These are phyloP conservation scores for Harpalus rufipes DNA, from an alignment of 2,888 invertebrate genomes.

Conservation along the genomic window DNA sequence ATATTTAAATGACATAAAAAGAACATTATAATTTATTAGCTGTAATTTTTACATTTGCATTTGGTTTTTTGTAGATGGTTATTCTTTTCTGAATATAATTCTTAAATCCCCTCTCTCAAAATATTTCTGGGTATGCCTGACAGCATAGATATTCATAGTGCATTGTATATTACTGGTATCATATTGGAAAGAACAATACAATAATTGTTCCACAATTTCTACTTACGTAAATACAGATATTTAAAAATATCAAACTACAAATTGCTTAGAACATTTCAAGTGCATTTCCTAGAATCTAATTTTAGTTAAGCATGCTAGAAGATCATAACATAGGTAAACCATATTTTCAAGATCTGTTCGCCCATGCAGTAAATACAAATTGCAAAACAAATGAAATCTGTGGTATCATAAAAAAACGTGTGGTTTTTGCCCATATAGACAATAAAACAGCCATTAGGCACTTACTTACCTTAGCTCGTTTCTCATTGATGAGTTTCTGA, in stretches of 20 bases:
- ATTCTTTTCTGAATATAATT: no score
- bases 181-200: background rate
- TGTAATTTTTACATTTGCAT: no score
- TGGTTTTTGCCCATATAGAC: background rate
- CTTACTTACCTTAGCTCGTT: constrained; percentile 77
- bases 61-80: no score
- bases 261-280: constrained; percentile 17
- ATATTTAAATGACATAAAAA: background rate
- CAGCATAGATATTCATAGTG: no score
- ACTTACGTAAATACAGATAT: background rate
- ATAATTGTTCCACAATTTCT: background rate
- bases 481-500: constrained; percentile 77
- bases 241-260: background rate
- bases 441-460: constrained; percentile 37
- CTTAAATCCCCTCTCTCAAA: no score
- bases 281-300: constrained; percentile 11
- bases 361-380: background rate
- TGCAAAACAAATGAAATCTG: constrained; percentile 21
- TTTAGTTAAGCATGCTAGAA: background rate
- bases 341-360: constrained; percentile 4
- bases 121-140: no score
- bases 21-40: no score
- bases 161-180: background rate
- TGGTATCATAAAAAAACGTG: background rate
- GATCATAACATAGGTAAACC: background rate